Percentiles rank a stretch among this genome's conserved stretches.
Evolutionary conservation across 2,113 vertebrate genomes (phyloP).

Genomic region (Sapajus apella): DNA sequence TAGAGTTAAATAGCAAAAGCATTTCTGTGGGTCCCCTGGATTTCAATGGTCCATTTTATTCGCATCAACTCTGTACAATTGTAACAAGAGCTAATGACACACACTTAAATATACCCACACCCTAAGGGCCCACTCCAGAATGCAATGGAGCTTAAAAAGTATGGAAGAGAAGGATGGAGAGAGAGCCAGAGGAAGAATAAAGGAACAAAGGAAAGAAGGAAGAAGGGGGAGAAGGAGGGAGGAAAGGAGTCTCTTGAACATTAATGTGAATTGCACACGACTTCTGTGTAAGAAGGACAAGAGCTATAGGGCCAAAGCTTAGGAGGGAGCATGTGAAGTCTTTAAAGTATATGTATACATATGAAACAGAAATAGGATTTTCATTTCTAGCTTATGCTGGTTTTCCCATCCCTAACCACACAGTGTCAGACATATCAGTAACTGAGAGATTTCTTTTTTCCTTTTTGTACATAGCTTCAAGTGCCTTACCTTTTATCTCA

Average conservation of each 20-base stretch:
- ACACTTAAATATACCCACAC: neutral
- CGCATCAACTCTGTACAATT: neutral
- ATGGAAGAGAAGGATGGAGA: neutral
- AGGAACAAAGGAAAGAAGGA: neutral
- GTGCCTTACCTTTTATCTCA: slow-evolving; percentile 22
- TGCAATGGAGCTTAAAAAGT: neutral
- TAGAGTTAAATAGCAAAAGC: neutral
- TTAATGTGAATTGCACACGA: neutral
- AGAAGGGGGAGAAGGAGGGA: neutral
- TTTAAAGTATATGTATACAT: neutral
- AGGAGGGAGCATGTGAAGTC: neutral
- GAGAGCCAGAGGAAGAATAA: neutral
- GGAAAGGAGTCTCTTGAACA: neutral
- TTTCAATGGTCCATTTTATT: neutral
- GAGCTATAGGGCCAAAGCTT: neutral
- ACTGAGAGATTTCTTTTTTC: neutral
- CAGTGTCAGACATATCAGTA: neutral
- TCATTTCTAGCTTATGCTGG: neutral
- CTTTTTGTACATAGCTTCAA: slow-evolving; percentile 19
- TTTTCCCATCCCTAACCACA: neutral
- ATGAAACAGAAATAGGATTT: neutral
- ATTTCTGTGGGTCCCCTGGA: slow-evolving; percentile 13
- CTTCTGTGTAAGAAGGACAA: slow-evolving; percentile 4
- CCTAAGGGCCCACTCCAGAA: neutral
- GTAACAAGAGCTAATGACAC: slow-evolving; percentile 7